Conservation (phyloP, 2,797 vertebrate species). For the Buphagus erythrorhynchus region DNA sequence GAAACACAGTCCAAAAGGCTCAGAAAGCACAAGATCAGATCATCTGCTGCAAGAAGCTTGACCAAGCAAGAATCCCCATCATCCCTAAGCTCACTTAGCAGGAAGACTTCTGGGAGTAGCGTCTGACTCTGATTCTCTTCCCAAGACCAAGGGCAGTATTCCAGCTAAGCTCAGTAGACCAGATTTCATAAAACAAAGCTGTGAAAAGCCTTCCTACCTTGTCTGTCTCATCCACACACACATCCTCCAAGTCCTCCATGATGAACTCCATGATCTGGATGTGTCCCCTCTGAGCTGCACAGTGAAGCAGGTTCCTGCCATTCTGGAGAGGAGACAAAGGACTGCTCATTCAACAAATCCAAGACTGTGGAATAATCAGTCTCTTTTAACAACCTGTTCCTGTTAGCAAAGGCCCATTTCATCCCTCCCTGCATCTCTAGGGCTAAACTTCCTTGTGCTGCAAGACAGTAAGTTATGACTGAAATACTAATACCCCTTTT, state of each 20-base stretch:
- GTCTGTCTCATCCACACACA: constrained; percentile 81
- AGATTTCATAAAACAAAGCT: not conserved
- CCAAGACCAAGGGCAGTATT: not conserved
- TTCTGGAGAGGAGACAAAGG: constrained; percentile 70
- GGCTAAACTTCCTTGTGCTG: not conserved
- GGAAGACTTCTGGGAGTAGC: not conserved
- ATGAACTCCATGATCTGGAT: constrained; percentile 83
- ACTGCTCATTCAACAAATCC: not conserved
- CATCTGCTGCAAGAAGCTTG: not conserved
- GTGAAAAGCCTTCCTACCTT: constrained; percentile 77
- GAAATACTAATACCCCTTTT: not conserved
- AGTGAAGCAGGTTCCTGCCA: constrained; percentile 87
- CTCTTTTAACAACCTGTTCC: not conserved
- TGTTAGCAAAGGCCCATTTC: not conserved
- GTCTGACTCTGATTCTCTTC: not conserved
- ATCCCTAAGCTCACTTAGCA: not conserved
- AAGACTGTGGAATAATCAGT: not conserved
- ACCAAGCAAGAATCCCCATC: not conserved
- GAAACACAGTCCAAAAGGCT: not conserved
- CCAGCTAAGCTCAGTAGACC: not conserved
- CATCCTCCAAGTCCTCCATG: constrained; percentile 87
- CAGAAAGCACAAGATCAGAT: not conserved
- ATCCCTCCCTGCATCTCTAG: not conserved
- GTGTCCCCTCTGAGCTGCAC: constrained; percentile 88
- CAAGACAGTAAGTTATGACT: not conserved